phyloP scores from a whole-genome alignment of 2,113 vertebrate genomes.

The Romanogobio albipinnatus region DNA sequence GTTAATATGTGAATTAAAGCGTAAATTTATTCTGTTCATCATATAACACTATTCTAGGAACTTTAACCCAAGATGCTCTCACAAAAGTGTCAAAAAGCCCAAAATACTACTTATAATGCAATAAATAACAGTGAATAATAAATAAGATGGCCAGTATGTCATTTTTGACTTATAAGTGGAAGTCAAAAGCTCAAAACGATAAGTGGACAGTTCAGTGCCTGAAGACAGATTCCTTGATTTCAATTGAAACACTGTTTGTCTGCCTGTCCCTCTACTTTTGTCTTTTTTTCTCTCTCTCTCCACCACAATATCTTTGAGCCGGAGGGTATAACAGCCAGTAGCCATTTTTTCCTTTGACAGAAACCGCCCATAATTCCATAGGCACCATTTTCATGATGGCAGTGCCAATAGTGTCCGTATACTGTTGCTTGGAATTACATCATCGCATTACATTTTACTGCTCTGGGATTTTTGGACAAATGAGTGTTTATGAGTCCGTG shows the following conservation, averaged over 20 bases:
- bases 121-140: not conserved
- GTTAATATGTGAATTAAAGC: too few species aligned
- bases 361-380: constrained; percentile 59
- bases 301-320: not conserved
- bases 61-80: not conserved
- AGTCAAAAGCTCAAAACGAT: not conserved
- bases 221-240: not conserved
- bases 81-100: not conserved
- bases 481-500: constrained; percentile 42
- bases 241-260: not conserved
- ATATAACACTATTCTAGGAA: too few species aligned
- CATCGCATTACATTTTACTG: constrained; percentile 56
- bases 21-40: too few species aligned
- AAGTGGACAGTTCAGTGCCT: not conserved
- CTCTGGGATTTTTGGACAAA: constrained; percentile 26
- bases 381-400: constrained; percentile 52
- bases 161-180: not conserved
- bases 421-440: constrained; percentile 66
- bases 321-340: not conserved
- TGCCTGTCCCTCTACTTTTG: constrained; percentile 1
- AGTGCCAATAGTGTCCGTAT: constrained; percentile 51
- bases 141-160: not conserved
- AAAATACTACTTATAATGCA: not conserved
- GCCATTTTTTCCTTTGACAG: constrained; percentile 58
- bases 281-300: constrained; percentile 34